Evolutionary conservation across 2,113 vertebrate species (phyloP), one percentile per base, ranked within the genome.

Genomic region (Periophthalmodon schlosseri): DNA sequence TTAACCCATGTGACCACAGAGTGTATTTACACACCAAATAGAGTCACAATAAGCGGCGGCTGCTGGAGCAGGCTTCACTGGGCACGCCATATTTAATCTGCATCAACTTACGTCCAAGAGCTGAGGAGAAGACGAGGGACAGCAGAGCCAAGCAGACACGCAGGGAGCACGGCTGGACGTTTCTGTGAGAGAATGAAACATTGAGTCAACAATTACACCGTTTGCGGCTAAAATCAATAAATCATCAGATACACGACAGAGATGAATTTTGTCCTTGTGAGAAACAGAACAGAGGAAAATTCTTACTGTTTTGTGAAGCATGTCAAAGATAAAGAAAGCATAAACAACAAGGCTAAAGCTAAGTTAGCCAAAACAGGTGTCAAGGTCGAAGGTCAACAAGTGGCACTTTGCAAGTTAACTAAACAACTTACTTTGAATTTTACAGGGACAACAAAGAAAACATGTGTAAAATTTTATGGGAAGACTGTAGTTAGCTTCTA

Each of bases 101-200:
- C 21, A 24, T 57, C 82, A 61, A 93, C 93, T 94, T 89, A 94
- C 93, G 89, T 82, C 89, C 91, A 10, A 87, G 74, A 24, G 85
- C 87, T 33, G 90, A 87, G 63, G 82, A 1, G 5, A 89, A 66
- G 47, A 92, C 77, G 6, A 91, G n/a, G n/a, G 80, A 82, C 54
- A 92, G 80, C 33, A 93, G 86, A 72, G 75, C 83, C 79, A 88
- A 4, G 2, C 61, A 82, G 57, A 75, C 49, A 28, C 74, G 76
- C 20, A 77, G 28, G 73, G 0, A 70, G 16, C 23, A 71, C 79
- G 77, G 65, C 49, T 58, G 36, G 1, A 6, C 75, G 54, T 84
- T 85, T 83, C 92, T 93, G 84, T 74, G 61, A 4, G 75, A 68
- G 61, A 79, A 75, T 18, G 49, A 82, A 47, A 47, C 54, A 72